Conservation (phyloP, 2,888 invertebrate species). For the Hesperia comma region DNA sequence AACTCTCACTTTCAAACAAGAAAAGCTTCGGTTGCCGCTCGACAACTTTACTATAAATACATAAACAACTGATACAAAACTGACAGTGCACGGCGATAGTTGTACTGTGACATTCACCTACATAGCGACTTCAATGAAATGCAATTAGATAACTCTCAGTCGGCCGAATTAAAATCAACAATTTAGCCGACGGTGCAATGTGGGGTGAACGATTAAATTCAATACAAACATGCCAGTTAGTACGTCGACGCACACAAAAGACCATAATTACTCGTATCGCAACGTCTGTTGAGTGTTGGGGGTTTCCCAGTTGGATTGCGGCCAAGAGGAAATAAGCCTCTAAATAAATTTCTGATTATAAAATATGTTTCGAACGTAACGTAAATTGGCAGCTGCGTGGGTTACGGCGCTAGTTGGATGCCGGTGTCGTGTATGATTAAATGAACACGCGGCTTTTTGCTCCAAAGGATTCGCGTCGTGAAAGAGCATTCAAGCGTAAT, state of each 20-base stretch:
- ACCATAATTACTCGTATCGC: slow-evolving; percentile 68
- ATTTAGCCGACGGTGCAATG: slow-evolving; percentile 8
- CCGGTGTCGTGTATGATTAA: slow-evolving; percentile 17
- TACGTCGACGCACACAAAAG: slow-evolving; percentile 67
- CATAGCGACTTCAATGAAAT: slow-evolving; percentile 35
- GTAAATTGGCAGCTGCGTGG: slow-evolving; percentile 29
- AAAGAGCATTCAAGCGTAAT: slow-evolving; percentile 19
- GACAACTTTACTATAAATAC: slow-evolving; percentile 61
- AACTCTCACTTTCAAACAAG: slow-evolving; percentile 77
- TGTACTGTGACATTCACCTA: slow-evolving; percentile 62
- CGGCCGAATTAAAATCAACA: slow-evolving; percentile 1
- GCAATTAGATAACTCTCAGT: slow-evolving; percentile 6
- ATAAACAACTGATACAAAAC: slow-evolving; percentile 60
- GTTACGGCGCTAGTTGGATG: slow-evolving; percentile 13
- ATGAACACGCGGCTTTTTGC: slow-evolving; percentile 10
- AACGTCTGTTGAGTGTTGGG: slow-evolving; percentile 77
- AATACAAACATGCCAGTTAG: slow-evolving; percentile 52
- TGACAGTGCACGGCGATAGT: slow-evolving; percentile 44
- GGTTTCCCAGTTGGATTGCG: slow-evolving; percentile 77
- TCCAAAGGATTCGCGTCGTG: slow-evolving; percentile 9
- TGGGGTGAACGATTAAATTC: slow-evolving; percentile 55
- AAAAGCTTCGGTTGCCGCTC: slow-evolving; percentile 64
- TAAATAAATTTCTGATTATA: slow-evolving; percentile 77
- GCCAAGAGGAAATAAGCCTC: slow-evolving; percentile 78
- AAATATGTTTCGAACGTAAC: slow-evolving; percentile 45